Evolutionary conservation across 2,888 invertebrate species (phyloP), one percentile per base, ranked within the genome.

Genomic region (Idaea straminata): DNA sequence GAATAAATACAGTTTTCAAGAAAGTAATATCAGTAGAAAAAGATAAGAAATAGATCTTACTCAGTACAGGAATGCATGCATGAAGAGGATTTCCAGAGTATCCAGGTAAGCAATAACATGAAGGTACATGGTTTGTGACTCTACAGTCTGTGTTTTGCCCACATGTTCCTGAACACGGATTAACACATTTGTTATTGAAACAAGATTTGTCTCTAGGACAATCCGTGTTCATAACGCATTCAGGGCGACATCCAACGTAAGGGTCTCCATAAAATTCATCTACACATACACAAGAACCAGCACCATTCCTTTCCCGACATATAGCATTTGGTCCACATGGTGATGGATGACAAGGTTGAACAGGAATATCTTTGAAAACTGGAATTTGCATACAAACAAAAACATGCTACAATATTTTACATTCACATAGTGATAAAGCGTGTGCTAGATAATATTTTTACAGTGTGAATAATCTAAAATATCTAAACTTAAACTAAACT

Each of bases 251-350:
- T 60, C 96, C 96, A 69, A 93, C 92, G 83, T 96, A 96, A 38
- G 97, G 96, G 87, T 97, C 96, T 62, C 97, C 97, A 74, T 94
- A 94, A 87, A 96, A 96, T 75, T 95, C 95, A 69, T 95, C 94
- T 77, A 95, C 85, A 86, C 97, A 97, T 75, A 94, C 91, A 86
- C 97, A 97, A 72, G 96, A 95, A 77, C 96, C 96, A 74, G 95
- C 96, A 81, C 95, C 95, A 81, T 95, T 95, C 76, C 94, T 93
- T 89, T 96, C 96, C 79, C 95, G 95, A 87, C 97, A 97, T 71
- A 96, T 88, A 63, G 97, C 95, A 87, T 97, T 97, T 66, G 96
- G 92, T 73, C 97, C 97, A 85, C 97, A 97, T 63, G 96, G 96
- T 73, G 95, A 95, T 74, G 96, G 96, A 86, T 95, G 95, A 87